phyloP scores from a whole-genome alignment of 2,113 vertebrate species.

The Xenotilapia caudafasciata region DNA sequence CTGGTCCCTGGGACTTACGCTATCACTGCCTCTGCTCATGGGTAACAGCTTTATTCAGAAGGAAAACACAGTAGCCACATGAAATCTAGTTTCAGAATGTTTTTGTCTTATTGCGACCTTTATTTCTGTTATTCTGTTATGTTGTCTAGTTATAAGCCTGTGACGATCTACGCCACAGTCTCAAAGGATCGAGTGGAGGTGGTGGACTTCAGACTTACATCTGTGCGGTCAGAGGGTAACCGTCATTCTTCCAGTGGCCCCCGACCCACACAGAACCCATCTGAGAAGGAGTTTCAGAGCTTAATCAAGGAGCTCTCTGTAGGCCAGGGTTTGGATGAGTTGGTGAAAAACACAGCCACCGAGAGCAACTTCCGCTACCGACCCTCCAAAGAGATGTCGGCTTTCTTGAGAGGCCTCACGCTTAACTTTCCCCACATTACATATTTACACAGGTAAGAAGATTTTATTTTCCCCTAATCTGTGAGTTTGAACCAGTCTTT shows the following conservation, averaged over 20 bases:
- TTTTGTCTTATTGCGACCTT: neutral
- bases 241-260: conserved; percentile 47
- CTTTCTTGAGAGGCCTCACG: conserved; percentile 79
- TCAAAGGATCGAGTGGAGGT: conserved; percentile 70
- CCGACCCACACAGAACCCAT: conserved; percentile 68
- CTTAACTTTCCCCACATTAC: conserved; percentile 91
- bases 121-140: neutral
- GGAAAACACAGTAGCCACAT: neutral
- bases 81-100: neutral
- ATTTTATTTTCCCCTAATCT: neutral
- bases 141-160: conserved; percentile 76
- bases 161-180: conserved; percentile 77
- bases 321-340: conserved; percentile 80
- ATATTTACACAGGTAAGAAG: conserved; percentile 70
- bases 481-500: neutral
- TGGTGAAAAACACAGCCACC: conserved; percentile 74
- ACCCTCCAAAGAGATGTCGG: conserved; percentile 80
- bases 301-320: conserved; percentile 88
- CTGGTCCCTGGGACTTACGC: conserved; percentile 81
- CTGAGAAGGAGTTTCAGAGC: conserved; percentile 77
- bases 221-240: conserved; percentile 50
- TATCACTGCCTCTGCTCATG: conserved; percentile 84
- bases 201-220: conserved; percentile 86
- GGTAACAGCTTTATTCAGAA: conserved; percentile 68
- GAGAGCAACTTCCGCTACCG: conserved; percentile 83